These are phyloP conservation scores for Epizoanthus scotinus DNA, from an alignment of 92 coral and sea anemone genomes.

Conservation along the genomic window DNA sequence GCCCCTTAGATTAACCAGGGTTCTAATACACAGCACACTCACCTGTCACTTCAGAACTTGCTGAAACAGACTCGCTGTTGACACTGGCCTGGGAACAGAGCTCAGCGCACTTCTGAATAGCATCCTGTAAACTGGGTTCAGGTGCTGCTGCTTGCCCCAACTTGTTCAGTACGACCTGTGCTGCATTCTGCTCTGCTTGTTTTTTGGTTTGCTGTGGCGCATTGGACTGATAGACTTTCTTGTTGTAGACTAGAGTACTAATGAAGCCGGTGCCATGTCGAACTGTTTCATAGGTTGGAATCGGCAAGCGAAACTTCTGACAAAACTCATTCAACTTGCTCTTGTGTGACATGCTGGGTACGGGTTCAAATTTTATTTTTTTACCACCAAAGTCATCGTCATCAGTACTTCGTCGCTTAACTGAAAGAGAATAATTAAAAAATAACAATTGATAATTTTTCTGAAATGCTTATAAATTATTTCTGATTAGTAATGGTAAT, in stretches of 20 bases:
- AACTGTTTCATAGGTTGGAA: slow-evolving; percentile 73
- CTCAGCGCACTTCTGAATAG: slow-evolving; percentile 63
- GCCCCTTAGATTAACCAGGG: too few species aligned
- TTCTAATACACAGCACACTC: too few species aligned
- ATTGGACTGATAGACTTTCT: slow-evolving; percentile 68
- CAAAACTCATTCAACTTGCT: slow-evolving; percentile 88
- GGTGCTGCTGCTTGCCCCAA: slow-evolving; percentile 81
- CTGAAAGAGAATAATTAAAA: background rate
- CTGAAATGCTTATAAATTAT: background rate
- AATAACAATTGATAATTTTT: too few species aligned
- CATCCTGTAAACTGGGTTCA: slow-evolving; percentile 48
- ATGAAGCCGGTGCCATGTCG: slow-evolving; percentile 64
- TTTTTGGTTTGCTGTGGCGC: slow-evolving; percentile 72
- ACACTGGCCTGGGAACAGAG: slow-evolving; percentile 38
- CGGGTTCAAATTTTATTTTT: slow-evolving; percentile 52
- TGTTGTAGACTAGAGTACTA: slow-evolving; percentile 70
- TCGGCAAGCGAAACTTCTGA: slow-evolving; percentile 83
- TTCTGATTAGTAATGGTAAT: too few species aligned
- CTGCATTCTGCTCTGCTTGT: slow-evolving; percentile 88
- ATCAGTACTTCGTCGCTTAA: slow-evolving; percentile 12
- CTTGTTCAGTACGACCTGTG: slow-evolving; percentile 80
- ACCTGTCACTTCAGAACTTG: background rate
- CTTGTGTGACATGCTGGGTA: slow-evolving; percentile 62
- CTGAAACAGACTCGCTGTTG: slow-evolving; percentile 5
- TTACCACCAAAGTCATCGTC: slow-evolving; percentile 54